Base-by-base conservation (phyloP, 2,888 invertebrate species). In the Muschampia plurimacula region DNA sequence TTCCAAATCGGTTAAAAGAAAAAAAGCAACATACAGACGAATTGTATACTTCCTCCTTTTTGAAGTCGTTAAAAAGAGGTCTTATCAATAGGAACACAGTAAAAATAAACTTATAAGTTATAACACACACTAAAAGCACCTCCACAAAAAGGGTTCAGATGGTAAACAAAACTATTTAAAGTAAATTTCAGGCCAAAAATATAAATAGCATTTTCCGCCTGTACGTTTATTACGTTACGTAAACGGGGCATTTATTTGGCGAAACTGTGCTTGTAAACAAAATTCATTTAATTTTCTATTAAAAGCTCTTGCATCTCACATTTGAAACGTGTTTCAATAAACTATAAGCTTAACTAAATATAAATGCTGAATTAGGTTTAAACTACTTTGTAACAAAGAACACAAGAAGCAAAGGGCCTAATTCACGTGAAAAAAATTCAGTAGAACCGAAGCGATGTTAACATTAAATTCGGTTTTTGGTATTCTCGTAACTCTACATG, bases 81-180 rank as follows among this genome's bases (percentile, higher is more conserved):
- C 9, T 41, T 41, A 41, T 9, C 41, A 55, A 28, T 57, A 28
- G 28, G 28, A 28, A 60, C 60, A 60, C 8, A 2, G 36, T 60
- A 8, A 36, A 7, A 59, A 4, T 15, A 57, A 57, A 32, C 2
- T n/a, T 36, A 36, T 32, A 36, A 22, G 22, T 22, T 22, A 22
- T 22, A 22, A 22, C 22, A 22, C 22, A 22, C 22, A 22, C 7
- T 36, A 36, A 60, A 32, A 9, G 36, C 59, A 36, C 13, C 39
- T 7, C 10, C 7, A 55, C 32, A 2, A 15, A 66, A 66, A 55
- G 36, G n/a, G 60, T 32, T 60, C 36, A n/a, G 36, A 8, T 60
- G 36, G 60, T 60, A 60, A 60, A 60, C 60, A 60, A 36, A 36
- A 13, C 36, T 22, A 60, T 57, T 57, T 57, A 28, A 57, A 57